Evolutionary conservation across 2,113 vertebrate genomes (phyloP).

Genomic region (Perca schrenkii): DNA sequence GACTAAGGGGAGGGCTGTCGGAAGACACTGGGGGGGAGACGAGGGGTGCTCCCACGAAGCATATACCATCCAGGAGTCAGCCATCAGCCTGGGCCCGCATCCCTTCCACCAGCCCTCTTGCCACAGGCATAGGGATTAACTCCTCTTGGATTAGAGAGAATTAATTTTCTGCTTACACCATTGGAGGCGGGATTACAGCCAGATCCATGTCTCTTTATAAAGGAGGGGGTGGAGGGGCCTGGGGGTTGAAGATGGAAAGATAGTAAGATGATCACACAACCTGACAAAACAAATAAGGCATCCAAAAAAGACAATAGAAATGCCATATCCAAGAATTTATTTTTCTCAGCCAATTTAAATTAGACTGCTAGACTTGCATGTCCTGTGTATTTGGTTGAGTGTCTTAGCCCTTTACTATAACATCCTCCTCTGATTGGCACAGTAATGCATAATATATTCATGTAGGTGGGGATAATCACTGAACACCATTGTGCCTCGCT

Average conservation of each 20-base stretch:
- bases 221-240: constrained; percentile 58
- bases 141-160: constrained; percentile 82
- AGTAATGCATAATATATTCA: constrained; percentile 20
- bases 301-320: constrained; percentile 6
- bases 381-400: not conserved
- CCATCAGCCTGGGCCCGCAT: constrained; percentile 52
- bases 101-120: constrained; percentile 61
- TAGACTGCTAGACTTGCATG: not conserved
- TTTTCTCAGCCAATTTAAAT: constrained; percentile 6
- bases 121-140: constrained; percentile 80
- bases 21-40: constrained; percentile 23
- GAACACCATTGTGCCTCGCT: constrained; percentile 32
- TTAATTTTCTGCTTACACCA: constrained; percentile 86
- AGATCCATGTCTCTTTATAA: constrained; percentile 76
- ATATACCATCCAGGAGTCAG: constrained; percentile 70
- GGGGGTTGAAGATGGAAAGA: constrained; percentile 68
- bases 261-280: constrained; percentile 47
- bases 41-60: constrained; percentile 39
- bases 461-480: constrained; percentile 36
- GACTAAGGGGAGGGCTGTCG: constrained; percentile 46
- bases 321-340: constrained; percentile 4
- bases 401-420: not conserved
- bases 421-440: constrained; percentile 21
- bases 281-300: constrained; percentile 17
- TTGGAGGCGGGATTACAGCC: constrained; percentile 82